Conservation (phyloP, 2,113 vertebrate species). For the Pangasianodon hypophthalmus region DNA sequence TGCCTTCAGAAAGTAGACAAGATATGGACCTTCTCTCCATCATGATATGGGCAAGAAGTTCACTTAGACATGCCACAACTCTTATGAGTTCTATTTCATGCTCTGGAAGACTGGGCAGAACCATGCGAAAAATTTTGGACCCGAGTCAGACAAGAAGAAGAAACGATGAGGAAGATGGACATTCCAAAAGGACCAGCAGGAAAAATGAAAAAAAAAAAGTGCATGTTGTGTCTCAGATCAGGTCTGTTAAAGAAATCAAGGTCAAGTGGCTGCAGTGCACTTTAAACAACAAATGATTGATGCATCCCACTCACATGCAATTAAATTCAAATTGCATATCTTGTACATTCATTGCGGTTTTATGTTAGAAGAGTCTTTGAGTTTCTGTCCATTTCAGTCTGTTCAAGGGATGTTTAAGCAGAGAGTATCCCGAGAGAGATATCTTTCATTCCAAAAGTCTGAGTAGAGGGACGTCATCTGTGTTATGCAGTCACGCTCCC, state of each 20-base stretch:
- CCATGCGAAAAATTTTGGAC: constrained; percentile 47
- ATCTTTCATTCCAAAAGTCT: constrained; percentile 40
- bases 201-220: constrained; percentile 2
- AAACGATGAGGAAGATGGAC: constrained; percentile 8
- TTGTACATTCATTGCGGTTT: constrained; percentile 41
- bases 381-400: constrained; percentile 42
- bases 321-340: constrained; percentile 43
- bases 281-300: constrained; percentile 43
- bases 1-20: constrained; percentile 33
- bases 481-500: constrained; percentile 13
- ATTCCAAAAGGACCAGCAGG: constrained; percentile 14
- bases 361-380: constrained; percentile 18
- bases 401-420: constrained; percentile 21
- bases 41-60: constrained; percentile 51
- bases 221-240: constrained; percentile 35
- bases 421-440: constrained; percentile 27
- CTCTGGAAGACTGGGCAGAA: constrained; percentile 57
- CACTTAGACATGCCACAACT: constrained; percentile 54
- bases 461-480: constrained; percentile 38
- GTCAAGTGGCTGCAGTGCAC: constrained; percentile 31
- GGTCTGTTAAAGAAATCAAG: constrained; percentile 40
- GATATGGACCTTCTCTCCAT: constrained; percentile 54
- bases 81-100: constrained; percentile 60
- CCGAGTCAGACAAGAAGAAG: constrained; percentile 40
- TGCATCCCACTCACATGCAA: constrained; percentile 36